These are phyloP conservation scores for Vulpes ferrilata DNA, from an alignment of 2,113 vertebrate genomes.

Conservation along the genomic window DNA sequence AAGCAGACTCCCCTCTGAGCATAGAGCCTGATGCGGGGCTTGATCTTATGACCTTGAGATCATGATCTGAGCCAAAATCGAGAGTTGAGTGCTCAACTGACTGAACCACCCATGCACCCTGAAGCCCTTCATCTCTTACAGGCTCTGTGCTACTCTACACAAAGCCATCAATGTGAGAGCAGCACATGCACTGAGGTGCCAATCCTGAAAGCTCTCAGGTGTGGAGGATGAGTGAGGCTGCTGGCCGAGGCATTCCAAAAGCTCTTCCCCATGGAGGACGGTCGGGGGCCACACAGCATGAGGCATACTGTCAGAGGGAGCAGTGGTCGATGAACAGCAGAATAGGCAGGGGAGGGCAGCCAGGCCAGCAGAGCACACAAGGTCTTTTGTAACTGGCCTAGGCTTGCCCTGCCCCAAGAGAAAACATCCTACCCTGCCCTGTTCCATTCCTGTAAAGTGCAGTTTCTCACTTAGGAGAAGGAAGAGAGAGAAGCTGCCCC, in stretches of 20 bases:
- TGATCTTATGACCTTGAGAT: not conserved
- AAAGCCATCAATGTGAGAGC: not conserved
- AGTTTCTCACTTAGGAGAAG: not conserved
- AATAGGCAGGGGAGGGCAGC: not conserved
- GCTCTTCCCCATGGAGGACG: not conserved
- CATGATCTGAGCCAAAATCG: not conserved
- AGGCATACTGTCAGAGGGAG: not conserved
- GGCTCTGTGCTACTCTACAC: not conserved
- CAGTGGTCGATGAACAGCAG: not conserved
- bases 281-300: no score
- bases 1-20: not conserved
- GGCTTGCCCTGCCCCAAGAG: not conserved
- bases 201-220: not conserved
- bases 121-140: not conserved
- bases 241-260: accelerated
- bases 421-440: not conserved
- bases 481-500: not conserved
- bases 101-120: not conserved
- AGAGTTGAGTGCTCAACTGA: not conserved
- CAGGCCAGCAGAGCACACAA: not conserved
- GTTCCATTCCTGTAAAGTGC: accelerated
- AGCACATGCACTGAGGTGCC: not conserved
- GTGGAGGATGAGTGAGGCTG: not conserved
- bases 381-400: not conserved
- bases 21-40: not conserved